These are phyloP conservation scores for Megalonaias nervosa DNA, from an alignment of 1,140 invertebrate genomes.

Conservation along the genomic window DNA sequence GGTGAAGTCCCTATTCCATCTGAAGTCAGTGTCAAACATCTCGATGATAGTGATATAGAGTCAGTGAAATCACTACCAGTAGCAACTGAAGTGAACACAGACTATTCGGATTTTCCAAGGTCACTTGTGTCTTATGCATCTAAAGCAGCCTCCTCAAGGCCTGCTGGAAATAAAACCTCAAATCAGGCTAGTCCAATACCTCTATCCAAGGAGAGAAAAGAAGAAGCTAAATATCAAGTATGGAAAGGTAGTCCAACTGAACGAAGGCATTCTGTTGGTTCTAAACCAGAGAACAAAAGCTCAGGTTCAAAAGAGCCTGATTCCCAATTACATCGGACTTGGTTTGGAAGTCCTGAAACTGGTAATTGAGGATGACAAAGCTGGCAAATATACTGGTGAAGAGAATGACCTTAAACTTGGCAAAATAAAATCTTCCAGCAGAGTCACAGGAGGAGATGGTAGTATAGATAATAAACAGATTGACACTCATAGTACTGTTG, in stretches of 20 bases:
- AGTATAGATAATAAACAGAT: background rate
- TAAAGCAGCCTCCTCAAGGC: conserved; percentile 55
- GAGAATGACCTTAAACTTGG: conserved; percentile 29
- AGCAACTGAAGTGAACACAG: too few species aligned
- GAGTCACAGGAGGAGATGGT: background rate
- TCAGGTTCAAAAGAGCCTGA: conserved; percentile 21
- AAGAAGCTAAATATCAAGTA: conserved; percentile 42
- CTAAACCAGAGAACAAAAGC: conserved; percentile 55
- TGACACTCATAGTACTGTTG: conserved; percentile 11
- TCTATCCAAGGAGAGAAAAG: conserved; percentile 19
- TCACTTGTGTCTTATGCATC: conserved; percentile 60
- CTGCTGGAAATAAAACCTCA: conserved; percentile 22
- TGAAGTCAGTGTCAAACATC: conserved; percentile 37
- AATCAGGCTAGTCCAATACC: conserved; percentile 11
- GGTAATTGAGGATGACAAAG: conserved; percentile 1
- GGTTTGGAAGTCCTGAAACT: background rate
- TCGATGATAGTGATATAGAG: conserved; percentile 63
- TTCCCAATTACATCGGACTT: conserved; percentile 25
- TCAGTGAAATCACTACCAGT: conserved; percentile 65
- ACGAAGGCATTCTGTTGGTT: conserved; percentile 64
- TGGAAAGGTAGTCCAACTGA: conserved; percentile 64
- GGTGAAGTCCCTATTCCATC: conserved; percentile 54
- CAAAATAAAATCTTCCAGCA: background rate
- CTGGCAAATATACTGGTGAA: conserved; percentile 39
- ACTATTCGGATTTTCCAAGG: conserved; percentile 14